phyloP scores from a whole-genome alignment of 2,797 vertebrate genomes.

The Amniataba percoides region DNA sequence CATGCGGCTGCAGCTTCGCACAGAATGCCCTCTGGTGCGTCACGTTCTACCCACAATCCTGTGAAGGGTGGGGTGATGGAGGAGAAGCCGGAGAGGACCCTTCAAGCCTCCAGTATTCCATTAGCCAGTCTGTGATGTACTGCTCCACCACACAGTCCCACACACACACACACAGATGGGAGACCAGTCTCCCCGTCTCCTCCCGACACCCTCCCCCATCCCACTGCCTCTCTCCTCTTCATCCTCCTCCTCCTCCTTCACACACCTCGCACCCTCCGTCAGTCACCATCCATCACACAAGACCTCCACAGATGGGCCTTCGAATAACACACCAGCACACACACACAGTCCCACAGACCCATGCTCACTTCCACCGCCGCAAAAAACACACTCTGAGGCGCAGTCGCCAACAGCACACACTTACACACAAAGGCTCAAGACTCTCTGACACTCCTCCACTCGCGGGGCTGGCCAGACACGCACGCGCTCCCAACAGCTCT shows the following conservation, averaged over 20 bases:
- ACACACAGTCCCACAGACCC: constrained; percentile 19
- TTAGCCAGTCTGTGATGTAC: constrained; percentile 82
- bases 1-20: too few relatives aligned
- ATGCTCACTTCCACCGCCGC: background rate
- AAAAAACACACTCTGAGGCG: constrained; percentile 11
- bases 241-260: constrained; percentile 58
- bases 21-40: constrained; percentile 10
- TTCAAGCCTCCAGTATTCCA: constrained; percentile 80
- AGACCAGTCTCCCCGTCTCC: constrained; percentile 48
- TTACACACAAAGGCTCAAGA: constrained; percentile 26
- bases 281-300: constrained; percentile 75
- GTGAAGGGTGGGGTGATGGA: constrained; percentile 49
- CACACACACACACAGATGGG: constrained; percentile 42
- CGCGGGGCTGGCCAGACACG: constrained; percentile 26
- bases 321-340: constrained; percentile 25
- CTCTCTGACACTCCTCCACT: constrained; percentile 29
- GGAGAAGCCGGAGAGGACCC: constrained; percentile 67
- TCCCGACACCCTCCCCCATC: constrained; percentile 64
- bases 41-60: constrained; percentile 18
- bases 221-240: constrained; percentile 53
- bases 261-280: constrained; percentile 75
- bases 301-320: constrained; percentile 76
- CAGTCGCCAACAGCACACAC: constrained; percentile 1
- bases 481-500: constrained; percentile 23
- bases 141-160: constrained; percentile 43